Evolutionary conservation across 2,797 vertebrate species (phyloP).

Genomic region (Artibeus lituratus): DNA sequence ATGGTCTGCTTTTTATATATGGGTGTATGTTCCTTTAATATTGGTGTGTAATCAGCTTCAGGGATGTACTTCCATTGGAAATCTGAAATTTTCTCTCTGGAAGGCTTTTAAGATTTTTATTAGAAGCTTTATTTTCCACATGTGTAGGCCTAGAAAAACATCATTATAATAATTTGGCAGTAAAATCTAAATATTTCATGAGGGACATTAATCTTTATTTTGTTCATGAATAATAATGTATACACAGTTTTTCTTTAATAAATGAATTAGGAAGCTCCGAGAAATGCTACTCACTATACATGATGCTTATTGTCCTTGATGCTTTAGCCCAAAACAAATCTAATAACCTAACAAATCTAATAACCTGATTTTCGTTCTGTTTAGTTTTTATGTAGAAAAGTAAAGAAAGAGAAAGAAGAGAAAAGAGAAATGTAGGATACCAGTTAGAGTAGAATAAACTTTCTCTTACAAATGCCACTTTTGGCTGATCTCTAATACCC

Average conservation of each 20-base stretch:
- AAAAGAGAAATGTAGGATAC: not conserved
- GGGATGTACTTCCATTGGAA: not conserved
- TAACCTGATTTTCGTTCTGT: not conserved
- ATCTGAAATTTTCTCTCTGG: not conserved
- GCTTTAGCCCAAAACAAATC: not conserved
- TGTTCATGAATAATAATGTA: not conserved
- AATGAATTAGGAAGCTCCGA: not conserved
- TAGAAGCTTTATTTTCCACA: constrained; percentile 3
- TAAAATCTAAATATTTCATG: not conserved
- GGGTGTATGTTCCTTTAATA: not conserved
- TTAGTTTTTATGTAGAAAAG: not conserved
- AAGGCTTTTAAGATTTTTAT: not conserved
- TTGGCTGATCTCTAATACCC: not conserved
- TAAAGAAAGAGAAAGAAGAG: not conserved
- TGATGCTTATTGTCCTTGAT: not conserved
- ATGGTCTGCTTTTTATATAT: not conserved
- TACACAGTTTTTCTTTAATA: not conserved
- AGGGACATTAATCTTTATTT: not conserved
- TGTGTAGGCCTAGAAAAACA: not conserved
- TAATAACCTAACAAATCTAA: not conserved
- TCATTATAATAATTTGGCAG: not conserved
- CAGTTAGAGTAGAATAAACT: not conserved
- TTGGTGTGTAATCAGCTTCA: constrained; percentile 30
- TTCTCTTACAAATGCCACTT: not conserved
- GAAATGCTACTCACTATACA: not conserved